Base-by-base conservation (phyloP, 2,113 vertebrate genomes). In the Crypturellus undulatus region DNA sequence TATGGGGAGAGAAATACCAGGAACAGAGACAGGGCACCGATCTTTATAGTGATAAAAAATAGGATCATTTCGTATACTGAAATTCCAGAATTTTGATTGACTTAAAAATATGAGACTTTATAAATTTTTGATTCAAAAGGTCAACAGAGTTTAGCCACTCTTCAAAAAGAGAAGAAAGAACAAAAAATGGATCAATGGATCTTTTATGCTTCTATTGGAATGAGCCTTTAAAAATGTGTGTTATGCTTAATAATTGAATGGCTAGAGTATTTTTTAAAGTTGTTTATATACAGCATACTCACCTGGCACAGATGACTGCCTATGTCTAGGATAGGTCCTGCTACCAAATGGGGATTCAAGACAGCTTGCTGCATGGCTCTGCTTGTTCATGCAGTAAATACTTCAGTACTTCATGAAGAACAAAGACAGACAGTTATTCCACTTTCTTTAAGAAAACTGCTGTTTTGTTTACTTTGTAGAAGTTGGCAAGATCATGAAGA, bases 41-140 rank as follows among this genome's bases (percentile, higher is more conserved):
- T 95, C 64, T 80, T 77, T 59, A 73, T 34, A 59, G 64, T 90
- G 85, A 38, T 88, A 81, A 90, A 91, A 96, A 93, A 95, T 60
- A 88, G 82, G 54, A 84, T 84, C 42, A 54, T 54, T 28, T 54
- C 52, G 28, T 87, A 83, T 30, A 70, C 38, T 49, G 54, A 93
- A 92, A 94, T 85, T 83, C 71, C 79, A 96, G 79, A 86, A 82
- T 40, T 89, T 89, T 96, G 68, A 64, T 90, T 93, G 90, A 93
- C 79, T 93, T 90, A 3, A 56, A 92, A 85, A 70, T 93, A 54
- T 82, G 6, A 12, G 42, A 12, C 51, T 85, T 85, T 64, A 79
- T 87, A 89, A 73, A 68, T 73, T 94, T 87, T 93, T 42, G 77
- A 79, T 77, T 94, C 64, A 84, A 92, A 95, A 97, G 88, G 92